A percentile compares a stretch with the other conserved stretches of the same genome.
These are phyloP conservation scores for Rhodeus uyekii DNA, from an alignment of 2,797 vertebrate species.

Conservation along the genomic window DNA sequence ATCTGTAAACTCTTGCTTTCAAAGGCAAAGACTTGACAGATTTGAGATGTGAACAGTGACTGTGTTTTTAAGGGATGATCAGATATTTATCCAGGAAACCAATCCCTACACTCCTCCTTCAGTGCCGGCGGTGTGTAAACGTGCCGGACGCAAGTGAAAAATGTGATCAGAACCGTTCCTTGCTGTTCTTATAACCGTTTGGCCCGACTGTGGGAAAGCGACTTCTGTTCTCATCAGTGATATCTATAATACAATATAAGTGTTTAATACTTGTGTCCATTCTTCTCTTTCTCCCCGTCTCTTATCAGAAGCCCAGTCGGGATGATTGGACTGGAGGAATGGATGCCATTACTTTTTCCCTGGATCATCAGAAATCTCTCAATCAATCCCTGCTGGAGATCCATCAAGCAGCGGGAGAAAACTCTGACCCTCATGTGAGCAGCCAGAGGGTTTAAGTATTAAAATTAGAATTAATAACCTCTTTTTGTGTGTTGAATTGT, in stretches of 20 bases:
- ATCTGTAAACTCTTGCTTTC: no score
- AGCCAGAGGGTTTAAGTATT: neutral
- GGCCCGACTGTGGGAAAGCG: neutral
- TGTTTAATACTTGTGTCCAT: neutral
- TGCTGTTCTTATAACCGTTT: neutral
- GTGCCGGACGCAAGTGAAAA: neutral
- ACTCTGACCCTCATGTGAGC: conserved; percentile 75
- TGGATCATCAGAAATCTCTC: conserved; percentile 77
- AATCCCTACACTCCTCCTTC: neutral
- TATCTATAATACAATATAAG: neutral
- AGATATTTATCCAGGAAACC: neutral
- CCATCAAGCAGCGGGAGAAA: conserved; percentile 63
- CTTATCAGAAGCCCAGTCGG: conserved; percentile 72
- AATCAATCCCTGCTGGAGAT: conserved; percentile 70
- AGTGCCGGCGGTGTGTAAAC: neutral
- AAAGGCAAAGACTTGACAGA: neutral
- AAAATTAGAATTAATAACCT: neutral
- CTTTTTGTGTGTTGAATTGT: neutral
- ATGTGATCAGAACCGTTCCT: neutral
- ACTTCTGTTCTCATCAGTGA: neutral
- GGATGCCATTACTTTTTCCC: conserved; percentile 74
- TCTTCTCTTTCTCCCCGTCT: neutral
- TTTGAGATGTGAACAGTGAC: neutral
- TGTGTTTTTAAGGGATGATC: no score
- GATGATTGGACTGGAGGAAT: conserved; percentile 76